Conservation (phyloP, 1,140 invertebrate species). For the Macrocentrus cingulum region DNA sequence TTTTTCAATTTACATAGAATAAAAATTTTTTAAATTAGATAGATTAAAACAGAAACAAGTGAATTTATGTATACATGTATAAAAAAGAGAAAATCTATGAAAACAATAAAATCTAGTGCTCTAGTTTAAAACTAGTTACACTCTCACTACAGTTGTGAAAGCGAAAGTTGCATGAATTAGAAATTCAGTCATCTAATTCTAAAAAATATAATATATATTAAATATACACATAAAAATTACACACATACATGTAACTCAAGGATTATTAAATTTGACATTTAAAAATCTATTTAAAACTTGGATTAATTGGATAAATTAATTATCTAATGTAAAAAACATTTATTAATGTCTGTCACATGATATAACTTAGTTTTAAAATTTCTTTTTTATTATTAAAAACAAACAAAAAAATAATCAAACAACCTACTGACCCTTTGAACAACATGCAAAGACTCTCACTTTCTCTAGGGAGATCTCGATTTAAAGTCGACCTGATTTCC, state of each 20-base stretch:
- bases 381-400: neutral
- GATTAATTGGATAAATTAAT: too few species aligned
- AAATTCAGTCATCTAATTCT: too few species aligned
- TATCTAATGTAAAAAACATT: too few species aligned
- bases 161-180: constrained; percentile 25
- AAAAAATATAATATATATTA: neutral
- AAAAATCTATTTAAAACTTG: too few species aligned
- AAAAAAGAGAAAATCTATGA: too few species aligned
- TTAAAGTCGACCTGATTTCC: constrained; percentile 41
- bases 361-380: neutral
- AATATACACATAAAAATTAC: neutral
- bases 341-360: neutral
- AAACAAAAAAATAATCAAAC: neutral
- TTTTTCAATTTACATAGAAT: too few species aligned
- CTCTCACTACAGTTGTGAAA: constrained; percentile 15
- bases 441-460: constrained; percentile 39
- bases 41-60: too few species aligned
- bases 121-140: neutral
- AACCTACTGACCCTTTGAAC: constrained; percentile 16
- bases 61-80: too few species aligned
- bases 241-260: neutral
- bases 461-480: constrained; percentile 42
- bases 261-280: too few species aligned
- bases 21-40: too few species aligned
- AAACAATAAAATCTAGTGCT: too few species aligned